Base-by-base conservation (phyloP, 1,140 invertebrate genomes). In the Drosophila baimaii region DNA sequence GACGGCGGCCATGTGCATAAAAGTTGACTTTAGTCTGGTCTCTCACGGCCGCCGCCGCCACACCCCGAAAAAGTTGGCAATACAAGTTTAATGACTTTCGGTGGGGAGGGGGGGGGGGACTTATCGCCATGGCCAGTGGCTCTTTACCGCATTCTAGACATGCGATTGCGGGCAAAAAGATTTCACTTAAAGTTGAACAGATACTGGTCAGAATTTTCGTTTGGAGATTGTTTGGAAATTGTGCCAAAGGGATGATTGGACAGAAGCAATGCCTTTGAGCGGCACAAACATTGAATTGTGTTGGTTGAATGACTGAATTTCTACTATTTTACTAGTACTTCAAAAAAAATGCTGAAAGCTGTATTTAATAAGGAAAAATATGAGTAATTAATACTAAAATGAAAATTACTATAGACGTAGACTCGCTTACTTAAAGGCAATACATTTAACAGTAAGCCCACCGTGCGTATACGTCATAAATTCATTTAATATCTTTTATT, bases 21-120 rank as follows among this genome's bases (percentile, higher is more conserved):
- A 78, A 76, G 62, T 69, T 88, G 74, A 77, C 69, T 78, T 70
- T 71, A 46, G 51, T 43, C 59, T 37, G 57, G 62, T 55, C 37
- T 70, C 39, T 66, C 81, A 77, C n/a, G 56, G 51, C n/a, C 44
- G 44, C 44, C 19, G 1, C 2, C 47, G 47, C 31, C 61, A 62
- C 57, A 27, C 43, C 25, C 65, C 31, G 17, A 55, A 55, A 73
- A 72, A 78, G 65, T 81, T 79, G 46, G 10, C 41, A 77, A 54
- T 83, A 80, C 68, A 88, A 83, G 76, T 88, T 88, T 88, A 88
- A 88, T 77, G 84, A 82, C 79, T 83, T 77, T 86, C 78, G 25
- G n/a, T n/a, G n/a, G n/a, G n/a, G n/a, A n/a, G n/a, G n/a, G n/a
- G n/a, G 51, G 65, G 79, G 71, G 54, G 64, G 68, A 89, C 77